Conservation (phyloP, 2,113 vertebrate species). For the Notothenia rossii region DNA sequence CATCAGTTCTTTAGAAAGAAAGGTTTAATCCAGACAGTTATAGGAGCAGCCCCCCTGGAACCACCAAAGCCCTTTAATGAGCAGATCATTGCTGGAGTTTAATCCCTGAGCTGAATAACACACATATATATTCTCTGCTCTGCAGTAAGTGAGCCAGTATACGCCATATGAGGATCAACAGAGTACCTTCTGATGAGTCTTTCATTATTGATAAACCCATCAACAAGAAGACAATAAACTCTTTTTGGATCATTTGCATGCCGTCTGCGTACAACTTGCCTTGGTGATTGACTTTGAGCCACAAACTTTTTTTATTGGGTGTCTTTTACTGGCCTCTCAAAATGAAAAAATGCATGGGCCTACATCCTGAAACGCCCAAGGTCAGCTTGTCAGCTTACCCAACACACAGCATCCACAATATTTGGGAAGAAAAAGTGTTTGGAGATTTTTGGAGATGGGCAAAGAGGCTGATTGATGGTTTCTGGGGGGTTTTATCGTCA, state of each 20-base stretch:
- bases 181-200: conserved; percentile 13
- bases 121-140: not conserved
- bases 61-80: conserved; percentile 41
- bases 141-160: conserved; percentile 31
- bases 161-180: conserved; percentile 34
- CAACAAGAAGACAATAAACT: conserved; percentile 13
- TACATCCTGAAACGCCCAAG: conserved; percentile 50
- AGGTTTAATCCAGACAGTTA: conserved; percentile 24
- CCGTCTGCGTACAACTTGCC: conserved; percentile 24
- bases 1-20: conserved; percentile 18
- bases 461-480: conserved; percentile 27
- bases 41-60: conserved; percentile 14
- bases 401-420: conserved; percentile 35
- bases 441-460: not conserved
- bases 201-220: conserved; percentile 57
- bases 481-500: conserved; percentile 22
- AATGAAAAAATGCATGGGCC: conserved; percentile 46
- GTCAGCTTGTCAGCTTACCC: conserved; percentile 47
- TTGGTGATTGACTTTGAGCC: conserved; percentile 39
- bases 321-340: conserved; percentile 55
- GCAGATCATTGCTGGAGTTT: conserved; percentile 20
- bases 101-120: conserved; percentile 25
- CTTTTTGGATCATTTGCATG: conserved; percentile 44
- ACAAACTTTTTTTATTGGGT: conserved; percentile 59
- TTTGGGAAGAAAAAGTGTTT: not conserved